phyloP scores from a whole-genome alignment of 2,113 vertebrate genomes.

The Cyanoramphus novaezelandiae region DNA sequence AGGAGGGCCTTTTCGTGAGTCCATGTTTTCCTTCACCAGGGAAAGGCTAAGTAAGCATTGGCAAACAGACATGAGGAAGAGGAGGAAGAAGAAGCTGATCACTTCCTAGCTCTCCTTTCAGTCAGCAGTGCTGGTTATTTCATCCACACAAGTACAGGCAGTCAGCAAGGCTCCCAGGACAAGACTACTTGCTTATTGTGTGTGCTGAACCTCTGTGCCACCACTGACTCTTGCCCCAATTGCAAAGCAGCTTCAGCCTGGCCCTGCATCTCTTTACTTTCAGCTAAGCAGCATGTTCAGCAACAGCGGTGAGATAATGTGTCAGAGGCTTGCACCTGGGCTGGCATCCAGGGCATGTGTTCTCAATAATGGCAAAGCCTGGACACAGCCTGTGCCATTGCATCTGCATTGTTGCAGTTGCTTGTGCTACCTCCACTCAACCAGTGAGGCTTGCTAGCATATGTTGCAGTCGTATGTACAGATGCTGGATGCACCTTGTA shows the following conservation, averaged over 20 bases:
- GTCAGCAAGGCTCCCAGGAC: neutral
- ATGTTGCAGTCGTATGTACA: neutral
- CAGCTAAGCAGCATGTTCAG: neutral
- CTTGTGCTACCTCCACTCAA: neutral
- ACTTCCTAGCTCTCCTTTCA: neutral
- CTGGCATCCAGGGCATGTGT: neutral
- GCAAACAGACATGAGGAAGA: neutral
- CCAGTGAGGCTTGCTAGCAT: neutral
- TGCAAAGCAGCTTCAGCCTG: neutral
- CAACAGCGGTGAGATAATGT: neutral
- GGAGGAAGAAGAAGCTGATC: neutral
- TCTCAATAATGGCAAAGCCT: neutral
- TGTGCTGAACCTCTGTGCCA: neutral
- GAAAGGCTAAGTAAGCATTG: neutral
- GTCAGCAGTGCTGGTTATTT: neutral
- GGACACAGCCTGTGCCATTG: neutral
- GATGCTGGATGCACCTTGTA: neutral
- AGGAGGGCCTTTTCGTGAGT: neutral
- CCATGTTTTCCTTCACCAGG: neutral
- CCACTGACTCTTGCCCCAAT: neutral
- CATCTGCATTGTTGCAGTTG: neutral
- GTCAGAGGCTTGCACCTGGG: neutral
- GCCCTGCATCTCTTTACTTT: accelerated
- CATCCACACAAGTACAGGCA: neutral
- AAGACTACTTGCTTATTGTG: neutral